Evolutionary conservation across 2,888 invertebrate genomes (phyloP), one percentile per base, ranked within the genome.

Genomic region (Salticus scenicus): DNA sequence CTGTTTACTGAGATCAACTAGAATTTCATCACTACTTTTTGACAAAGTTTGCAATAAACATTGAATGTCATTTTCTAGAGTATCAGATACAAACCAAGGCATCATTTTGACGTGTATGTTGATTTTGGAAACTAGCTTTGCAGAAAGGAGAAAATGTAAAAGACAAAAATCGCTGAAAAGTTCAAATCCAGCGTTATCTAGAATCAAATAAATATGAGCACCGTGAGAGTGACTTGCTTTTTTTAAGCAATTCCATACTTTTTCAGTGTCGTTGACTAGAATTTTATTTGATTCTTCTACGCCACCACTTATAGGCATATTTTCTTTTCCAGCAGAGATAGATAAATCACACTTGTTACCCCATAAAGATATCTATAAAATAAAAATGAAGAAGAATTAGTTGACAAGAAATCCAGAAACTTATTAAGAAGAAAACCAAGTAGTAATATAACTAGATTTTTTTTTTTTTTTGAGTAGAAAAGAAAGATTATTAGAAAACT

Each of bases 11-110:
- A 91, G 88, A 14, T 71, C 66, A 7, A 71, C 67, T 28, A 86
- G 67, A 71, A 30, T 76, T 31, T 86, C 41, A 17, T 71, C 12
- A 17, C 66, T 57, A 27, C 80, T 80, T n/a, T 79, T 17, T 1
- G 64, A 66, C 14, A 86, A 47, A 24, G 51, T 67, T 30, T 92
- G 89, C n/a, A 97, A 88, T 0, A 93, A 93, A 94, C 95, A 95
- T 90, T 93, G 89, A 81, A 98, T 95, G 92, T 99, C 99, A 0
- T 91, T 89, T 0, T 90, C 90, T 24, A 94, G 96, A 0, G 95
- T 96, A 91, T 99, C 99, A 0, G 98, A 98, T 10, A 99, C 94
- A 91, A 96, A 99, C 99, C 99, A 99, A 0, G 98, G 98, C 88
- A 96, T 94, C 1, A 93, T 92, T 92, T 99, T 98, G 0, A 95